Evolutionary conservation across 2,113 vertebrate species (phyloP).

Genomic region (Vombatus ursinus): DNA sequence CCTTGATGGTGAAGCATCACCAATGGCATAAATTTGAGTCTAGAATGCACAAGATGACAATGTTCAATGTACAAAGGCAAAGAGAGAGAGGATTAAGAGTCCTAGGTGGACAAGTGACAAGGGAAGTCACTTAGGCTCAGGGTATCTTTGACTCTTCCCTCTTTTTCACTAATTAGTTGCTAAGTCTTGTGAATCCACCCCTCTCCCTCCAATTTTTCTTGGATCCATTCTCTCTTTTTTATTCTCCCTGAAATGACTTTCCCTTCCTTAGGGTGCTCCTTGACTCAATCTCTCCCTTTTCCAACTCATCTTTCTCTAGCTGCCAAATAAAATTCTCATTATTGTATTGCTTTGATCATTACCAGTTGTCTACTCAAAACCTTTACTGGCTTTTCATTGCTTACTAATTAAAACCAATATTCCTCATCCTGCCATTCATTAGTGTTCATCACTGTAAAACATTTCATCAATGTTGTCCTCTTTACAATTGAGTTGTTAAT

Average conservation of each 20-base stretch:
- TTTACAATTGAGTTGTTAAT: not conserved
- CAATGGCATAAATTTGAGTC: too few species aligned
- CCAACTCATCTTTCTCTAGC: not conserved
- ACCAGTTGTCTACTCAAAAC: not conserved
- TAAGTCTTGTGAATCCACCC: not conserved
- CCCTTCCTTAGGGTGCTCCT: not conserved
- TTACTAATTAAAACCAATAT: not conserved
- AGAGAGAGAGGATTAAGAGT: not conserved
- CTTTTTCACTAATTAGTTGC: not conserved
- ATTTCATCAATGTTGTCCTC: not conserved
- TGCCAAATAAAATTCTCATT: not conserved
- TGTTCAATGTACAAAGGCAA: not conserved
- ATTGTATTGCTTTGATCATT: not conserved
- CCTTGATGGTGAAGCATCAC: not conserved
- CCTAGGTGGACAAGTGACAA: not conserved
- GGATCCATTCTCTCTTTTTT: not conserved
- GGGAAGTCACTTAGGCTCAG: not conserved
- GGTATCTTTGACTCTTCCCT: not conserved
- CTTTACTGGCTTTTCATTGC: not conserved
- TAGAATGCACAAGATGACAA: not conserved
- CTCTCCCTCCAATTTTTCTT: not conserved
- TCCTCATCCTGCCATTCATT: not conserved
- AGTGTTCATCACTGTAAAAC: not conserved
- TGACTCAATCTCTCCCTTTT: not conserved
- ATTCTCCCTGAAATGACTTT: not conserved